Evolutionary conservation across 2,888 invertebrate species (phyloP), one percentile per base, ranked within the genome.

Genomic region (Orchesellides sinensis): DNA sequence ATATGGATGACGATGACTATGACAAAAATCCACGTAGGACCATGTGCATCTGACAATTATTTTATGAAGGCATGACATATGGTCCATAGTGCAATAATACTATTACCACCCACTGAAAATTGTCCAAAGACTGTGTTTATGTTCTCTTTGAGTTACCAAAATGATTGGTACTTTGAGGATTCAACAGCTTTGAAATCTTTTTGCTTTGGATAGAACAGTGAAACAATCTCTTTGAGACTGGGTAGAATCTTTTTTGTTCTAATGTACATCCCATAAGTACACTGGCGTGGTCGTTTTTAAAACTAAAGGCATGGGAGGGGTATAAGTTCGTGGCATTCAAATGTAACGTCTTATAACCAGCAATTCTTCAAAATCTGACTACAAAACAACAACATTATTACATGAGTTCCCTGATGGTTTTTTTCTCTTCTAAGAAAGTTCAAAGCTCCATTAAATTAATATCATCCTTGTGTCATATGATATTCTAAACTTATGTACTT

Each of bases 101-200:
- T n/a, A n/a, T n/a, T n/a, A n/a, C n/a, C n/a, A n/a, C 4, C 2
- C 40, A 2, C 40, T 6, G 32, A 14, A 40, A 40, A 40, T n/a
- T 40, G n/a, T n/a, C n/a, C 40, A 40, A 8, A 40, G n/a, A n/a
- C n/a, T n/a, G n/a, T n/a, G n/a, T n/a, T n/a, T n/a, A n/a, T 10
- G 10, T 32, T 40, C 40, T n/a, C n/a, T 40, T 40, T 40, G 4
- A 40, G n/a, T 40, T 10, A n/a, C 2, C 1, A 8, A n/a, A 8
- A 40, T 40, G 40, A 40, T 40, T 40, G 40, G 40, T 40, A 8
- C 40, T 40, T 40, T 40, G 40, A 40, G 40, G n/a, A 40, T 40
- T n/a, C n/a, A n/a, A n/a, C n/a, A n/a, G n/a, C n/a, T 61, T 25
- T 56, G 61, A 61, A 61, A 61, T 61, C 61, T 21, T 61, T 32